phyloP scores from a whole-genome alignment of 2,113 vertebrate species.

The Mohoua ochrocephala region DNA sequence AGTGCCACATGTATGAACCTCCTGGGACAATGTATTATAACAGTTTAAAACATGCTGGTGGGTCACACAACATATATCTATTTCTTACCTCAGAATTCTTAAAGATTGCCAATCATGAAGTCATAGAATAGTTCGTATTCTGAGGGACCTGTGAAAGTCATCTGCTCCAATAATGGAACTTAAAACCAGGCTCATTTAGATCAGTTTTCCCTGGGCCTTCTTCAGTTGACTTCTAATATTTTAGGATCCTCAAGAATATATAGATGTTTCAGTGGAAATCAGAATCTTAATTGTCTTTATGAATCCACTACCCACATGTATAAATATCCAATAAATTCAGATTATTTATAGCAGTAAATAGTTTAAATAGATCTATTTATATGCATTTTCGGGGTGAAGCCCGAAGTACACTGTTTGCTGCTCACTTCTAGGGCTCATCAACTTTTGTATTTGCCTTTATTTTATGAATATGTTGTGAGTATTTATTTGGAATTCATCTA shows the following conservation, averaged over 20 bases:
- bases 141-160: neutral
- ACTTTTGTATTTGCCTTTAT: neutral
- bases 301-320: neutral
- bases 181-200: neutral
- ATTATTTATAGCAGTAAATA: neutral
- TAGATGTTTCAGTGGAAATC: neutral
- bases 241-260: neutral
- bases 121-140: neutral
- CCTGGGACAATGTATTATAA: neutral
- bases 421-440: neutral
- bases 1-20: neutral
- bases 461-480: neutral
- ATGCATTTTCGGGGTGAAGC: neutral
- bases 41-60: neutral
- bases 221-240: neutral
- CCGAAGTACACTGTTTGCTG: neutral
- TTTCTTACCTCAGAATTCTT: neutral
- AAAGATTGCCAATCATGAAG: neutral
- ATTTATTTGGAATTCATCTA: neutral
- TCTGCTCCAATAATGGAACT: rapidly evolving
- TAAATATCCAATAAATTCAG: neutral
- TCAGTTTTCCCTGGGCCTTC: neutral
- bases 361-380: neutral
- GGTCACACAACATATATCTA: neutral
- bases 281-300: neutral